Conservation (phyloP, 2,113 vertebrate species). For the Cyphomyrus plagiostoma region DNA sequence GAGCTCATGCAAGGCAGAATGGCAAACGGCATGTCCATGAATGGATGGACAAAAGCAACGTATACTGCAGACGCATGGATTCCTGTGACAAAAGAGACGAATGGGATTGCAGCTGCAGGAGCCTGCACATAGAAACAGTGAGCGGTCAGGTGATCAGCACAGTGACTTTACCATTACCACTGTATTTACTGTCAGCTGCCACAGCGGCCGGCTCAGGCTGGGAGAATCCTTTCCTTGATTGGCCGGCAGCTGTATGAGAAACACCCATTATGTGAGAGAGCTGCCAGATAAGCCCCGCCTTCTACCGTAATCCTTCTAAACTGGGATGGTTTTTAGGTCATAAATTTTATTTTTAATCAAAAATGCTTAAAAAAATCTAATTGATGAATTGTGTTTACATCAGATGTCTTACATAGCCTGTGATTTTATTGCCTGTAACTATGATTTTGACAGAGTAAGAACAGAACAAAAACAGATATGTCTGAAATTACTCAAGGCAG, state of each 20-base stretch:
- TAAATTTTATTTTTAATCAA: neutral
- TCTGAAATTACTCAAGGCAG: neutral
- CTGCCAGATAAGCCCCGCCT: neutral
- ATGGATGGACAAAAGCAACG: neutral
- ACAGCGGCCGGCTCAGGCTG: constrained; percentile 34
- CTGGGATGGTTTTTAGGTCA: neutral
- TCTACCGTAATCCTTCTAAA: neutral
- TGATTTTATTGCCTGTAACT: neutral
- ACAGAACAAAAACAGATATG: neutral
- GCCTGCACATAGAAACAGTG: constrained; percentile 21
- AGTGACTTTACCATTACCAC: constrained; percentile 42
- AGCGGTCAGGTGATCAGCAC: constrained; percentile 23
- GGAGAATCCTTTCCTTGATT: constrained; percentile 35
- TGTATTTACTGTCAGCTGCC: constrained; percentile 38
- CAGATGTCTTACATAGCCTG: neutral
- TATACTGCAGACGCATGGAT: neutral
- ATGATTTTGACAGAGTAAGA: neutral
- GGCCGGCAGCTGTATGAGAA: constrained; percentile 36
- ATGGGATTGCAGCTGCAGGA: constrained; percentile 16
- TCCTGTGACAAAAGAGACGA: constrained; percentile 25
- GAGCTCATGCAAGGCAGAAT: constrained; percentile 27
- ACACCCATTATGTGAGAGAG: constrained; percentile 29
- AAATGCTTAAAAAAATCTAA: neutral
- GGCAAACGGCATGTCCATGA: constrained; percentile 21
- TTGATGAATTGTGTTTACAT: neutral